These are phyloP conservation scores for Chloroceryle aenea DNA, from an alignment of 2,113 vertebrate genomes.

Conservation along the genomic window DNA sequence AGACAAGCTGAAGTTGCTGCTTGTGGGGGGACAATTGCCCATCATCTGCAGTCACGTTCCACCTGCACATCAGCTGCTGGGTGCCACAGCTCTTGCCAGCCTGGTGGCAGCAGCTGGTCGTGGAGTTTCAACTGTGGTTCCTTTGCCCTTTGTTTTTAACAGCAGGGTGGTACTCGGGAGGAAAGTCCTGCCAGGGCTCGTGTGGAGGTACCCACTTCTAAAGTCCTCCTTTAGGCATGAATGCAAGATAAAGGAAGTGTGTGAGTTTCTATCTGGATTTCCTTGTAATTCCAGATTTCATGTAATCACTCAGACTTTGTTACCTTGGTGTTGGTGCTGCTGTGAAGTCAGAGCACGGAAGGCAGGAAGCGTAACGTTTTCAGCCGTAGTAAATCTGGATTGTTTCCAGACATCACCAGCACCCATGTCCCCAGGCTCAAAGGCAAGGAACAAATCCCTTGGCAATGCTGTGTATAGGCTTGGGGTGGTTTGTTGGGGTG, in stretches of 20 bases:
- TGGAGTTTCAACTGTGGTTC: rapidly evolving
- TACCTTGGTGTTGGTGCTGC: background rate
- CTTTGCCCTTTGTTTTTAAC: background rate
- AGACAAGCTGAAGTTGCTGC: background rate
- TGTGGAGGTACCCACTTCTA: no score
- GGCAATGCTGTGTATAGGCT: rapidly evolving
- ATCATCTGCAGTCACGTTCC: background rate
- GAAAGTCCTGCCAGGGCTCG: background rate
- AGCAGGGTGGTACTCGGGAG: background rate
- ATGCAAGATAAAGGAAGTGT: background rate
- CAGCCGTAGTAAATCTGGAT: background rate
- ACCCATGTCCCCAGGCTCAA: background rate
- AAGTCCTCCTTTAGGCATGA: background rate
- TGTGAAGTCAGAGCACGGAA: background rate
- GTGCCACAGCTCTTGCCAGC: no score
- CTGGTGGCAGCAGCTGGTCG: no score
- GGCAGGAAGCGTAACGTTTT: rapidly evolving
- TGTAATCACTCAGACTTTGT: background rate
- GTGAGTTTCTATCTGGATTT: no score
- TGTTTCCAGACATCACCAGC: rapidly evolving
- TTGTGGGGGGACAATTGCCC: background rate
- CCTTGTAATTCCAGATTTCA: background rate
- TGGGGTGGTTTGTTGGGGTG: background rate
- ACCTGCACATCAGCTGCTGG: background rate
- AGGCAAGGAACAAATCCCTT: background rate